phyloP scores from a whole-genome alignment of 30 jellyfish, hydroid and myxozoan species.

The Pelagia noctiluca region DNA sequence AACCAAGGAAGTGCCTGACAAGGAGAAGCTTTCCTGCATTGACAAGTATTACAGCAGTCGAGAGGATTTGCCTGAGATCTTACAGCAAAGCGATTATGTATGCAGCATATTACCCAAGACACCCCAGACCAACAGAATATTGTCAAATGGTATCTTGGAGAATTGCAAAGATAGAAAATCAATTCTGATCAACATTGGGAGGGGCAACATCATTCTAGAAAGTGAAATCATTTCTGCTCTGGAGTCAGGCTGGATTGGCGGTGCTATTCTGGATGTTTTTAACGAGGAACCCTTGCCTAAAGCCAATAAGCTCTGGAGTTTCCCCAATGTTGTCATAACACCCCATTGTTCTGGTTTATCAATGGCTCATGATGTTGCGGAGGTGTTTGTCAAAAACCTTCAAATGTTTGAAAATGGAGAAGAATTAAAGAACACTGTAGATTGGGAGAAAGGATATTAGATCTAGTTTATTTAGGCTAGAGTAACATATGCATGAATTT shows the following conservation, averaged over 20 bases:
- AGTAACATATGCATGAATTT: not conserved
- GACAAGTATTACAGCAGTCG: conserved; percentile 55
- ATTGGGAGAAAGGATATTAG: conserved; percentile 74
- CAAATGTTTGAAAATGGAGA: conserved; percentile 29
- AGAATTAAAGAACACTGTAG: conserved; percentile 17
- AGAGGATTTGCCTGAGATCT: conserved; percentile 55
- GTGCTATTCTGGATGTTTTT: conserved; percentile 92
- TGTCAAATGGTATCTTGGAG: conserved; percentile 65
- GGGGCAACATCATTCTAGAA: conserved; percentile 79
- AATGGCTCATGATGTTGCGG: conserved; percentile 55
- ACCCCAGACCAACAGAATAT: conserved; percentile 57
- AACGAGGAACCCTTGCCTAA: conserved; percentile 81
- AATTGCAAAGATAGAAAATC: conserved; percentile 81
- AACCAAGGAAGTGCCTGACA: conserved; percentile 21
- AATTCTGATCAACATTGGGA: conserved; percentile 83
- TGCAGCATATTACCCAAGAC: conserved; percentile 86
- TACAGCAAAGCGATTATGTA: conserved; percentile 74
- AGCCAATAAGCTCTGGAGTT: conserved; percentile 73
- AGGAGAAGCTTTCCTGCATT: conserved; percentile 12
- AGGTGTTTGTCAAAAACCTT: conserved; percentile 36
- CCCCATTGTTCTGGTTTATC: conserved; percentile 87
- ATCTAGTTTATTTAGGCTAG: not conserved
- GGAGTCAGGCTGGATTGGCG: conserved; percentile 65
- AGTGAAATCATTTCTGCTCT: conserved; percentile 73
- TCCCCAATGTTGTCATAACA: conserved; percentile 61